Conservation (phyloP, 1,140 invertebrate species). For the Leptinotarsa lineolata region DNA sequence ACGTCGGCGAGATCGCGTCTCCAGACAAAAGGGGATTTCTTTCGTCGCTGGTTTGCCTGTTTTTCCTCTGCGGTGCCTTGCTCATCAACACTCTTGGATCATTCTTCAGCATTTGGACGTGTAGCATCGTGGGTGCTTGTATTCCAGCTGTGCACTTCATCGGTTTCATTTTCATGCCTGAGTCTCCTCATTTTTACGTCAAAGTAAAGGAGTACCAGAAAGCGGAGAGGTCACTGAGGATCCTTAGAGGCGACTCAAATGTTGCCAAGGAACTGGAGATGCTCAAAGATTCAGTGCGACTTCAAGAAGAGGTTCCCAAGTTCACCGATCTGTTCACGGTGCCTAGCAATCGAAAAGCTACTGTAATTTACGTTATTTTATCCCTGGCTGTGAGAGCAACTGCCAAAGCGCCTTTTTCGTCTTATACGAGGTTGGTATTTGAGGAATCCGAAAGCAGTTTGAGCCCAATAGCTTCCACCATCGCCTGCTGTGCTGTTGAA, state of each 20-base stretch:
- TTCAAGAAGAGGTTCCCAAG: slow-evolving; percentile 4
- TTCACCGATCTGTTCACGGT: slow-evolving; percentile 12
- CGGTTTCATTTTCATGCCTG: slow-evolving; percentile 71
- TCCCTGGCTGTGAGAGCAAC: slow-evolving; percentile 76
- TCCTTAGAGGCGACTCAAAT: slow-evolving; percentile 63
- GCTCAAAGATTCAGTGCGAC: slow-evolving; percentile 60
- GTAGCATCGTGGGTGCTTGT: slow-evolving; percentile 62
- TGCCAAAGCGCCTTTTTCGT: slow-evolving; percentile 73
- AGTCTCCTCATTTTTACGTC: slow-evolving; percentile 74
- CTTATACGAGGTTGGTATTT: slow-evolving; percentile 8
- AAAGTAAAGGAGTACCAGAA: slow-evolving; percentile 63
- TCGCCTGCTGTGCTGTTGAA: slow-evolving; percentile 11
- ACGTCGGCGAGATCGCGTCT: slow-evolving; percentile 69
- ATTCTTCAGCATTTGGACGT: slow-evolving; percentile 62
- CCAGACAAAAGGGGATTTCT: slow-evolving; percentile 65
- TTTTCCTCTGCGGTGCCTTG: slow-evolving; percentile 64
- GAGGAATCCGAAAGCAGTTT: slow-evolving; percentile 9
- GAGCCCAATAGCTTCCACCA: background rate
- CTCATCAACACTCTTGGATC: slow-evolving; percentile 69
- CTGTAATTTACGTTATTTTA: slow-evolving; percentile 57
- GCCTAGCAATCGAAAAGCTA: slow-evolving; percentile 8
- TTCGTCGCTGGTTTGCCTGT: slow-evolving; percentile 33
- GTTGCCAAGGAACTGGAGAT: slow-evolving; percentile 65
- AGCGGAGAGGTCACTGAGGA: slow-evolving; percentile 65
- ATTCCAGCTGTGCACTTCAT: slow-evolving; percentile 65